Conservation (phyloP, 2,113 vertebrate species). For the Paradoxurus hermaphroditus region DNA sequence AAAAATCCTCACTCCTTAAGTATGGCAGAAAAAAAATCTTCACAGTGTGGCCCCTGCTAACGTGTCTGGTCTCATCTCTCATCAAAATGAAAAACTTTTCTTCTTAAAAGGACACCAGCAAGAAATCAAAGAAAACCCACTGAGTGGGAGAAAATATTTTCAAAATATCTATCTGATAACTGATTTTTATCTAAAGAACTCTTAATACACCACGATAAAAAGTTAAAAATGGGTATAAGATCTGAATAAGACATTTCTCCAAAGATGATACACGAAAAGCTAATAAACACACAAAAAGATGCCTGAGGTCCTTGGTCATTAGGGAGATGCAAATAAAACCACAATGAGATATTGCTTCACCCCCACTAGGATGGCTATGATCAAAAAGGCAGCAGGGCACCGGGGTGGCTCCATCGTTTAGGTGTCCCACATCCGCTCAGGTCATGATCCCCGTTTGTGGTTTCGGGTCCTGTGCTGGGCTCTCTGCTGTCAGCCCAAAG, state of each 20-base stretch:
- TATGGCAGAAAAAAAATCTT: neutral
- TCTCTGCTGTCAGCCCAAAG: too few relatives aligned
- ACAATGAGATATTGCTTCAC: neutral
- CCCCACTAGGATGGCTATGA: neutral
- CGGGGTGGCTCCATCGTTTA: too few relatives aligned
- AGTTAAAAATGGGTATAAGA: slow-evolving; percentile 9
- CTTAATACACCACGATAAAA: neutral
- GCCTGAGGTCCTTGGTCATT: neutral
- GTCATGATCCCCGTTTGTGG: too few relatives aligned
- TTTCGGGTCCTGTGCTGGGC: too few relatives aligned
- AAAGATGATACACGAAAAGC: neutral
- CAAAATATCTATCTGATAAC: neutral
- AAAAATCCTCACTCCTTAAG: neutral
- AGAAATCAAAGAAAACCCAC: neutral
- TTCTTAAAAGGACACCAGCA: neutral
- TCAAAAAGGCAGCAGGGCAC: neutral
- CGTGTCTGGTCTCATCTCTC: neutral
- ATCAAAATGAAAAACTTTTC: slow-evolving; percentile 28
- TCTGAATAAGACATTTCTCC: neutral
- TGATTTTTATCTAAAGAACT: neutral
- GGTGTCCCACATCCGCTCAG: too few relatives aligned
- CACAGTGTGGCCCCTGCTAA: neutral
- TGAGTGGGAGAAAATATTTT: neutral
- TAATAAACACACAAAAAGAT: neutral
- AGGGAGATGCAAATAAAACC: slow-evolving; percentile 11